These are phyloP conservation scores for Agrilus planipennis DNA, from an alignment of 1,140 invertebrate genomes.

Conservation along the genomic window DNA sequence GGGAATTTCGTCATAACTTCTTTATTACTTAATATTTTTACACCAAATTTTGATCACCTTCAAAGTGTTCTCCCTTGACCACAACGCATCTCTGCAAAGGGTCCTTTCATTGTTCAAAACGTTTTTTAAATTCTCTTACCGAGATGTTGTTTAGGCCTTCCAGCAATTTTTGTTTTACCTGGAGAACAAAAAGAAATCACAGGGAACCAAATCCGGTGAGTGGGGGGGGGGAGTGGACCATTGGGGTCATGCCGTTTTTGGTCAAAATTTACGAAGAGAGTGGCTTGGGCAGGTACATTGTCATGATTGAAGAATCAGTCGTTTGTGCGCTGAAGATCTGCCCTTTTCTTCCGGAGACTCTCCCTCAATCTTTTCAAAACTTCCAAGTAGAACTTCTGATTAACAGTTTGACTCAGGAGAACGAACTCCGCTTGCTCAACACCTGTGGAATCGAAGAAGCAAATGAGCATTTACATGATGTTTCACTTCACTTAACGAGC, in stretches of 20 bases:
- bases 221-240: neutral
- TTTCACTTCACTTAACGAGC: constrained; percentile 4
- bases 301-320: neutral
- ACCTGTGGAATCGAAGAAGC: constrained; percentile 1
- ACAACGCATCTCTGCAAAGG: neutral
- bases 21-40: neutral
- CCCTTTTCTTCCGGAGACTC: too few relatives aligned
- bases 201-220: neutral
- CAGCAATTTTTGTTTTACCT: too few relatives aligned
- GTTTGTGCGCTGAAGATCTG: neutral
- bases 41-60: constrained; percentile 1
- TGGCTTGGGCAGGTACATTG: neutral
- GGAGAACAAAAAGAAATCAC: too few relatives aligned
- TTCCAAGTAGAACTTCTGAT: too few relatives aligned
- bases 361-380: neutral
- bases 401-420: neutral
- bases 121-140: too few relatives aligned
- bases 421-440: neutral
- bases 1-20: too few relatives aligned
- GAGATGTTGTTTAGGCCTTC: too few relatives aligned
- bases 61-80: constrained; percentile 2
- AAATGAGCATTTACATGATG: constrained; percentile 7
- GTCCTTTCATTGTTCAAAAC: neutral
- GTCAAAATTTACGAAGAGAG: constrained; percentile 1
- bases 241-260: neutral